Conservation (phyloP, 2,797 vertebrate species). For the Poeciliopsis paucimaculata region DNA sequence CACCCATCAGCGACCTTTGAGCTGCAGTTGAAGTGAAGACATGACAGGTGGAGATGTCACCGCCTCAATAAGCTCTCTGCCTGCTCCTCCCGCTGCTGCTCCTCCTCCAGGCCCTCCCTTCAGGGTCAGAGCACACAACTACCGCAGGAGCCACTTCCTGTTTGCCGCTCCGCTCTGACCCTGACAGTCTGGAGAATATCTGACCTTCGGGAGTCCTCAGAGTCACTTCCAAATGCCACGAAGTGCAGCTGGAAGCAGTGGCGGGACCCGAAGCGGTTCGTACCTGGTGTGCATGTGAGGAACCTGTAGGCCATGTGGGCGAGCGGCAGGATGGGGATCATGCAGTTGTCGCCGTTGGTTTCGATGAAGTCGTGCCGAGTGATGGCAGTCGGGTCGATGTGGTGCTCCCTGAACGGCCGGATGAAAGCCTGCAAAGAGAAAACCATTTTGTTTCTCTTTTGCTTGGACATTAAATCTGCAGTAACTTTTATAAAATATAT, state of each 20-base stretch:
- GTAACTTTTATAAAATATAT: too few species aligned
- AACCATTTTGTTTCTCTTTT: not conserved
- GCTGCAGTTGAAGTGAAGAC: slow-evolving; percentile 42
- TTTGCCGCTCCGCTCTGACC: not conserved
- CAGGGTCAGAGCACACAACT: slow-evolving; percentile 54
- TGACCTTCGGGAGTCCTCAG: slow-evolving; percentile 41
- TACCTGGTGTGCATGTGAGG: slow-evolving; percentile 86
- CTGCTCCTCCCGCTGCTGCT: slow-evolving; percentile 43
- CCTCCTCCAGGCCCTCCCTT: slow-evolving; percentile 42
- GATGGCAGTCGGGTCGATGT: slow-evolving; percentile 95
- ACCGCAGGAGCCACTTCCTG: slow-evolving; percentile 24
- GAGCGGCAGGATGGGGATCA: slow-evolving; percentile 89
- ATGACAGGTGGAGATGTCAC: slow-evolving; percentile 52
- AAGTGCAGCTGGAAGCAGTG: not conserved
- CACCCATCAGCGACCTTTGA: slow-evolving; percentile 51
- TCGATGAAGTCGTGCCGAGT: slow-evolving; percentile 96
- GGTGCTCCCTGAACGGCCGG: slow-evolving; percentile 94
- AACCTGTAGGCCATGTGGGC: slow-evolving; percentile 92
- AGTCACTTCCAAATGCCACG: not conserved
- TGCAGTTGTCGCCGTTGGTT: slow-evolving; percentile 97
- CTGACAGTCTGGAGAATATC: slow-evolving; percentile 7
- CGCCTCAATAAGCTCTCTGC: slow-evolving; percentile 51
- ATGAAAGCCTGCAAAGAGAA: slow-evolving; percentile 88
- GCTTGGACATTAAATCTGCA: too few species aligned
- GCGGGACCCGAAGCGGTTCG: not conserved